Evolutionary conservation across 2,797 vertebrate species (phyloP).

Genomic region (Champsocephalus gunnari): DNA sequence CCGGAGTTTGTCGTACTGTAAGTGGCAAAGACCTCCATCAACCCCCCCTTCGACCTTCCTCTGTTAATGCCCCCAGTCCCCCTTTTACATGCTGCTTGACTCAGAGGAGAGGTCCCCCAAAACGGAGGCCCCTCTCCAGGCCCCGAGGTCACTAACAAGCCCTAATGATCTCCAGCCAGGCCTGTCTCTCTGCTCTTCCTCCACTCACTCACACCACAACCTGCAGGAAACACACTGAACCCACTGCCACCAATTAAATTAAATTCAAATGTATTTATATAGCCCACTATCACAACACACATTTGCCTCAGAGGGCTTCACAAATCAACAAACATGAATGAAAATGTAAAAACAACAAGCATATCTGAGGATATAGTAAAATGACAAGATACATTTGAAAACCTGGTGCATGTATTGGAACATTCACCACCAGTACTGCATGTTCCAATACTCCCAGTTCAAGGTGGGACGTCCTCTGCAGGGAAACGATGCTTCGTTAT

Average conservation of each 20-base stretch:
- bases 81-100: constrained; percentile 33
- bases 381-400: too few species aligned
- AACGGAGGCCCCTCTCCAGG: constrained; percentile 58
- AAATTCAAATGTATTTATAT: too few species aligned
- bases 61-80: constrained; percentile 31
- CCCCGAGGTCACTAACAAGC: constrained; percentile 76
- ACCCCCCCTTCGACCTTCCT: constrained; percentile 4
- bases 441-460: constrained; percentile 37
- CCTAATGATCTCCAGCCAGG: constrained; percentile 78
- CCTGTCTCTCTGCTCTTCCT: constrained; percentile 72
- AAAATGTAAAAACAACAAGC: too few species aligned
- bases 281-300: too few species aligned
- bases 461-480: constrained; percentile 24
- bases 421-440: not conserved
- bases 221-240: constrained; percentile 50
- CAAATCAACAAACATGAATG: too few species aligned
- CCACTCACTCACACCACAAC: constrained; percentile 54
- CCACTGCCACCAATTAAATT: constrained; percentile 6
- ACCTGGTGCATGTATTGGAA: too few species aligned
- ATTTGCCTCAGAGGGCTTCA: too few species aligned
- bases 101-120: constrained; percentile 66
- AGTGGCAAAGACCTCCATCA: constrained; percentile 48
- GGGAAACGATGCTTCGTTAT: not conserved
- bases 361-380: too few species aligned
- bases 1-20: constrained; percentile 59